Conservation (phyloP, 1,140 invertebrate species). For the Hormaphis cornu region DNA sequence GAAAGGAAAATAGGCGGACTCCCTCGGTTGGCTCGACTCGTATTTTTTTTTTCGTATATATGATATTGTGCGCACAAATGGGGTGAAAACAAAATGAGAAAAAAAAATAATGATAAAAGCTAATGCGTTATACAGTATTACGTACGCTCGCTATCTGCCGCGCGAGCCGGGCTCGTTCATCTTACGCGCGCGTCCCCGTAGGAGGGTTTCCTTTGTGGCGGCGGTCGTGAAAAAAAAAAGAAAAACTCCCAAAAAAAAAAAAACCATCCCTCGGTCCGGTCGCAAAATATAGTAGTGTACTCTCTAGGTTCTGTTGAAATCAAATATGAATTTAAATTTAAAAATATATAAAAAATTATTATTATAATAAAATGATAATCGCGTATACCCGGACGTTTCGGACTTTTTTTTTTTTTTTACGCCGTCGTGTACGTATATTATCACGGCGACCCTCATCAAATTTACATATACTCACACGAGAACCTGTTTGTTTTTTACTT, state of each 20-base stretch:
- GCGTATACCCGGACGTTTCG: not conserved
- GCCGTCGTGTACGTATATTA: not conserved
- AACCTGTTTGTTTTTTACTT: slow-evolving; percentile 27
- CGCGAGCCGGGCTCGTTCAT: slow-evolving; percentile 13
- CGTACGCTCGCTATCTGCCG: slow-evolving; percentile 2
- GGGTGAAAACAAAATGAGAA: slow-evolving; percentile 29
- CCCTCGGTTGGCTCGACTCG: slow-evolving; percentile 9
- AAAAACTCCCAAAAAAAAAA: too few species aligned
- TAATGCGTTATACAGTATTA: slow-evolving; percentile 1
- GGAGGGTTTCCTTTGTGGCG: slow-evolving; percentile 27
- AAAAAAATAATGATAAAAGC: too few species aligned
- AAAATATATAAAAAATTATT: not conserved
- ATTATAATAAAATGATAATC: slow-evolving; percentile 8
- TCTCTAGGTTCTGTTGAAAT: slow-evolving; percentile 14
- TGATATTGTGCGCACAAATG: not conserved
- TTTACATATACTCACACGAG: slow-evolving; percentile 15
- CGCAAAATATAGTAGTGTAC: not conserved
- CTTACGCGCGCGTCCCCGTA: slow-evolving; percentile 23
- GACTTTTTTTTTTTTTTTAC: not conserved
- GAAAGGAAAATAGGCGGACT: not conserved
- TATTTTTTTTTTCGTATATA: not conserved
- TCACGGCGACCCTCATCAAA: slow-evolving; percentile 27
- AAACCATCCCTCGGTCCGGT: not conserved
- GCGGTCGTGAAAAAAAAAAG: slow-evolving; percentile 1
- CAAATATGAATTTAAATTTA: slow-evolving; percentile 32